Evolutionary conservation across 2,888 invertebrate species (phyloP).

Genomic region (Thymelicus lineola): DNA sequence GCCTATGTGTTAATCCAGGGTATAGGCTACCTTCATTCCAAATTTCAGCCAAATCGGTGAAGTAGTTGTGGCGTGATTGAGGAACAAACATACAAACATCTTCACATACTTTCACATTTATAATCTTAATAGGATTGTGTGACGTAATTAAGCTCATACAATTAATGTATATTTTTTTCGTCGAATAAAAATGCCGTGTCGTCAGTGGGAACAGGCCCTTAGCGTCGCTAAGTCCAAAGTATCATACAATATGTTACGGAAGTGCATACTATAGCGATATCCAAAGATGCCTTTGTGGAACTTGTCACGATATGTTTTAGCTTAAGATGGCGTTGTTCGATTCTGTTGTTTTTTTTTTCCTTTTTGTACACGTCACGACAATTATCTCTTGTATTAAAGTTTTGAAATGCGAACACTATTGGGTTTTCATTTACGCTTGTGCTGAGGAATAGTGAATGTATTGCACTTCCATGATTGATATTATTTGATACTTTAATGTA

Average conservation of each 20-base stretch:
- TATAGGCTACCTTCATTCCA: too few relatives aligned
- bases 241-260: constrained; percentile 65
- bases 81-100: too few relatives aligned
- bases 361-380: constrained; percentile 47
- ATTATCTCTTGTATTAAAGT: constrained; percentile 63
- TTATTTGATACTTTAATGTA: constrained; percentile 51
- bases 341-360: constrained; percentile 10
- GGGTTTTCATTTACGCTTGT: constrained; percentile 69
- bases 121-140: too few relatives aligned
- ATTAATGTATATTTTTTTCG: too few relatives aligned
- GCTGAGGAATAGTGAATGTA: constrained; percentile 85
- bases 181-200: too few relatives aligned
- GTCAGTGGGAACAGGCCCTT: too few relatives aligned
- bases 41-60: too few relatives aligned
- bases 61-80: too few relatives aligned
- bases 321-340: constrained; percentile 25
- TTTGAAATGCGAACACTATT: constrained; percentile 57
- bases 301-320: constrained; percentile 26
- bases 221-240: constrained; percentile 43
- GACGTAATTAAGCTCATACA: too few relatives aligned
- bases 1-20: too few relatives aligned
- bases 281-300: constrained; percentile 43
- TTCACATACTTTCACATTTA: too few relatives aligned
- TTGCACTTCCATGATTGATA: constrained; percentile 79
- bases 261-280: constrained; percentile 63